Conservation (phyloP, 2,888 invertebrate genomes). For the Idaea dimidiata region DNA sequence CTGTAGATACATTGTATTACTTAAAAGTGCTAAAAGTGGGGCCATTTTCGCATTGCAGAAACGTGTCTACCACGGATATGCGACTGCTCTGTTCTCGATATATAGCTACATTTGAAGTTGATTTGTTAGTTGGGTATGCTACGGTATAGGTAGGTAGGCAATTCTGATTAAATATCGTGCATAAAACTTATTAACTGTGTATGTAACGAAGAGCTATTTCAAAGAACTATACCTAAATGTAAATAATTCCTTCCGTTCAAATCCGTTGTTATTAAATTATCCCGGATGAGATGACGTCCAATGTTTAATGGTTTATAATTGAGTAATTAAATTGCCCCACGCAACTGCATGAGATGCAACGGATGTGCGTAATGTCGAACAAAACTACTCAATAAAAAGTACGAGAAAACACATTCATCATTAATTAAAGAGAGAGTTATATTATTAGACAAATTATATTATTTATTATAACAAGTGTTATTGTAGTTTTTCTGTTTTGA, state of each 20-base stretch:
- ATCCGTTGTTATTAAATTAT: slow-evolving; percentile 34
- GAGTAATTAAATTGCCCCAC: slow-evolving; percentile 65
- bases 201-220: slow-evolving; percentile 1
- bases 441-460: background rate
- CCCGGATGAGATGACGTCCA: slow-evolving; percentile 42
- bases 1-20: too few species aligned
- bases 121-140: too few species aligned
- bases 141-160: too few species aligned
- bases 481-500: background rate
- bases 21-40: too few species aligned
- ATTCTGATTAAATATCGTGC: background rate
- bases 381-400: slow-evolving; percentile 33
- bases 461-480: background rate
- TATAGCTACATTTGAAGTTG: too few species aligned
- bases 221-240: slow-evolving; percentile 9
- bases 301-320: slow-evolving; percentile 45
- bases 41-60: too few species aligned
- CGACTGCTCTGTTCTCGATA: too few species aligned
- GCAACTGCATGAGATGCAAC: slow-evolving; percentile 60
- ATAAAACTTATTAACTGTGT: background rate
- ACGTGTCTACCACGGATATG: too few species aligned
- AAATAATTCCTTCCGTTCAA: slow-evolving; percentile 15
- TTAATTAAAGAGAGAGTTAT: slow-evolving; percentile 13
- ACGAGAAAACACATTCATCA: slow-evolving; percentile 26
- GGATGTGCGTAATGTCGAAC: slow-evolving; percentile 68